These are phyloP conservation scores for Hippocampus mohnikei DNA, from an alignment of 2,113 vertebrate genomes.

Conservation along the genomic window DNA sequence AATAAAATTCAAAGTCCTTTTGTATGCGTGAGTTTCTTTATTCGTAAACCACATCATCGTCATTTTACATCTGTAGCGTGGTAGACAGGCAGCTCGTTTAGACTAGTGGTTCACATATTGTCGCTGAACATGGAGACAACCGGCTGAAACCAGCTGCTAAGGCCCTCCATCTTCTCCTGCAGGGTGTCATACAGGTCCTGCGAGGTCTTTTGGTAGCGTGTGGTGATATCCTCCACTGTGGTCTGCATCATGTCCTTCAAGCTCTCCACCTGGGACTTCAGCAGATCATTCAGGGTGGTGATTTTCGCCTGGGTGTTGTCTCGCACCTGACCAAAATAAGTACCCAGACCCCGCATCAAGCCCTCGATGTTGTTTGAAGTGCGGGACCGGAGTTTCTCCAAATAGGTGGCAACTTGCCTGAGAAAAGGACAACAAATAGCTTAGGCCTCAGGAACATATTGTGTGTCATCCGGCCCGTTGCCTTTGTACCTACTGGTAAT, in stretches of 20 bases:
- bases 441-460: not conserved
- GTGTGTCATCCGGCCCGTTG: too few relatives aligned
- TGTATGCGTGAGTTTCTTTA: not conserved
- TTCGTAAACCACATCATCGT: conserved; percentile 3
- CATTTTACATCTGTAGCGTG: not conserved
- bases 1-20: not conserved
- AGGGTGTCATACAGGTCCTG: conserved; percentile 41
- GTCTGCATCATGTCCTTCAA: conserved; percentile 41
- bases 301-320: conserved; percentile 66
- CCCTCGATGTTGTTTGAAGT: conserved; percentile 43
- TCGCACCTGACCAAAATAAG: conserved; percentile 56
- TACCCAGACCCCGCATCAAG: conserved; percentile 47
- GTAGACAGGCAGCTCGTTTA: not conserved
- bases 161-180: conserved; percentile 45
- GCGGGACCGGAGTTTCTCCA: conserved; percentile 47
- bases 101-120: not conserved
- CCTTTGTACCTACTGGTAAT: too few relatives aligned
- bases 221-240: conserved; percentile 45
- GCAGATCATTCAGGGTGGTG: conserved; percentile 54
- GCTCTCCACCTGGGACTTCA: conserved; percentile 56
- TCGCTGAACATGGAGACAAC: conserved; percentile 10
- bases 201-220: conserved; percentile 30
- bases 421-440: not conserved
- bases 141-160: conserved; percentile 60
- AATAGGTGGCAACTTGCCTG: conserved; percentile 56